Evolutionary conservation across 1,140 invertebrate genomes (phyloP), one percentile per base, ranked within the genome.

Genomic region (Drosophila persimilis): DNA sequence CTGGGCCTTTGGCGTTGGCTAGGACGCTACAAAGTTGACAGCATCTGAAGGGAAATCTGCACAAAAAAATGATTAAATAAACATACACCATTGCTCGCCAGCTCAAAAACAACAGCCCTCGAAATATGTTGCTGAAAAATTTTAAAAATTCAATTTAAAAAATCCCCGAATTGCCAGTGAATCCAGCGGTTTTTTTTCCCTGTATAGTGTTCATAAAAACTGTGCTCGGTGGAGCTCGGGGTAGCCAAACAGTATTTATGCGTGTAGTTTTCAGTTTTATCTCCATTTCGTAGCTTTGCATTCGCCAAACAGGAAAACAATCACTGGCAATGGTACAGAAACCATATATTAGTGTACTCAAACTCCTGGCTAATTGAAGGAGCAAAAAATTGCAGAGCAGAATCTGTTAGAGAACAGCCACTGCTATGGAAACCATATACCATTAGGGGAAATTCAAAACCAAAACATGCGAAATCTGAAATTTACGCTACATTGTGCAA

Each of bases 71-170:
- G 52, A 20, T 55, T 69, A 56, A 64, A 61, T 47, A 65, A 77
- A 69, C 46, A 61, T 45, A 54, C 17, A 77, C 29, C 17, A 67
- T 43, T 71, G 48, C 44, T 47, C 17, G 61, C 74, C 59, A 61
- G 63, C 55, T 13, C 47, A 53, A 48, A 44, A 65, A 62, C 44
- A 69, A 45, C 35, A 45, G 5, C 22, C n/a, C 26, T 6, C n/a
- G 7, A 56, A 77, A 57, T 65, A 57, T 57, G 62, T 61, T 53
- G 69, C 46, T 35, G 45, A 55, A 76, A 69, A 69, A 69, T 67
- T 84, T 84, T 84, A 65, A 84, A 84, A 84, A 84, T 84, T 84
- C 76, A 84, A 85, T 84, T 84, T 79, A 62, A 80, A 84, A 79
- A 60, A 72, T 54, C 60, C 22, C 22, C 17, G 46, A 72, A 58